Evolutionary conservation across 1,140 invertebrate species (phyloP).

Genomic region (Drosophila lacteicornis): DNA sequence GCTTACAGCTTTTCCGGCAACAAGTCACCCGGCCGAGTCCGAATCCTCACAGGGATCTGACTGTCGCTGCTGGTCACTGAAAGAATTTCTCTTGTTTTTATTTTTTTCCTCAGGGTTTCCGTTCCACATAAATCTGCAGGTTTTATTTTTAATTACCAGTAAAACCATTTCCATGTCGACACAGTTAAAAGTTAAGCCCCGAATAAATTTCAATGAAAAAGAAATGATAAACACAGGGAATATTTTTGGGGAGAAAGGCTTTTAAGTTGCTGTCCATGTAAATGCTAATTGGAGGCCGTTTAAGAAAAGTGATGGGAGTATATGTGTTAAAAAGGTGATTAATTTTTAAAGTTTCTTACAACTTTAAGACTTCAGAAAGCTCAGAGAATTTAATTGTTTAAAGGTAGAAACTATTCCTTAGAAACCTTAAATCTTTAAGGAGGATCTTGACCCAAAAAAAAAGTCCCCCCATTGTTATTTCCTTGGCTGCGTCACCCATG

Average conservation of each 20-base stretch:
- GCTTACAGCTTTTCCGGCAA: conserved; percentile 46
- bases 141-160: conserved; percentile 61
- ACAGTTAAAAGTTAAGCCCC: conserved; percentile 37
- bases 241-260: conserved; percentile 1
- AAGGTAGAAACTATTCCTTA: neutral
- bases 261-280: conserved; percentile 14
- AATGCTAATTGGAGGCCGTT: conserved; percentile 12
- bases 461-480: neutral
- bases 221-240: conserved; percentile 23
- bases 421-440: neutral
- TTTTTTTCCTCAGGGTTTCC: conserved; percentile 25
- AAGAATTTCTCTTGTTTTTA: conserved; percentile 14
- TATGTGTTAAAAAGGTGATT: no score
- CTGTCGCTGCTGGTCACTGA: conserved; percentile 21
- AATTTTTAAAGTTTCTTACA: neutral
- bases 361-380: neutral
- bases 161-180: conserved; percentile 51
- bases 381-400: neutral
- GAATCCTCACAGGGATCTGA: conserved; percentile 10
- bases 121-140: conserved; percentile 55
- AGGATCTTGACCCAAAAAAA: no score
- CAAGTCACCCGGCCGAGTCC: conserved; percentile 36
- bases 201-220: conserved; percentile 48
- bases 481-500: conserved; percentile 1
- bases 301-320: neutral